Evolutionary conservation across 2,113 vertebrate species (phyloP), one percentile per base, ranked within the genome.

Genomic region (Dicerorhinus sumatrensis): DNA sequence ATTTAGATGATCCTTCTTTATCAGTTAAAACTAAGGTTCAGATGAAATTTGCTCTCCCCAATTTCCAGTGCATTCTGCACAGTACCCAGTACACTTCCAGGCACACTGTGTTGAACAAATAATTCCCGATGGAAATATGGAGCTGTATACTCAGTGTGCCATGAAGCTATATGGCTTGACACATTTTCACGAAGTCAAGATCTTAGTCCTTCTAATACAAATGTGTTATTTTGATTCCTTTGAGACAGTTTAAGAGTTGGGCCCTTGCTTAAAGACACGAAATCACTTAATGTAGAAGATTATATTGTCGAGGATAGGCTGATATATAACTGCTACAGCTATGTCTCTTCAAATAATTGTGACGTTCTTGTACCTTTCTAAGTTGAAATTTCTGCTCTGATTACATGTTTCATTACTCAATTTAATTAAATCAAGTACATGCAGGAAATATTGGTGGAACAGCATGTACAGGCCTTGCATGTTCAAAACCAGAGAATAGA

Each of bases 371-470:
- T 10, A 39, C 27, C 33, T 92, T 92, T 75, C 65, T 63, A 84
- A 80, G 65, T 83, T 87, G 58, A 97, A 84, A 72, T 60, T 96
- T 97, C 39, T 86, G n/a, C 51, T 91, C 56, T 69, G 36, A 25
- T 7, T 51, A 46, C 56, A 67, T 58, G 39, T 73, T 75, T 85
- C 65, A 82, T 80, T 86, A 46, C 5, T 77, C 42, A 91, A 56
- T 18, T 76, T 88, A 93, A 60, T 85, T 79, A 89, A 91, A 73
- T 92, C 31, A 89, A 87, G 65, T 91, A 46, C 16, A 69, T 27
- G 13, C 14, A 79, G 29, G 39, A 89, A 79, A 54, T 70, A 69
- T 29, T 65, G 17, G 27, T 94, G 65, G 18, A 83, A 25, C 20
- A 75, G 5, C 14, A 83, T 46, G 25, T 23, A 23, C 7, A 76